Base-by-base conservation (phyloP, 2,888 invertebrate genomes). In the Metacarcinus magister region DNA sequence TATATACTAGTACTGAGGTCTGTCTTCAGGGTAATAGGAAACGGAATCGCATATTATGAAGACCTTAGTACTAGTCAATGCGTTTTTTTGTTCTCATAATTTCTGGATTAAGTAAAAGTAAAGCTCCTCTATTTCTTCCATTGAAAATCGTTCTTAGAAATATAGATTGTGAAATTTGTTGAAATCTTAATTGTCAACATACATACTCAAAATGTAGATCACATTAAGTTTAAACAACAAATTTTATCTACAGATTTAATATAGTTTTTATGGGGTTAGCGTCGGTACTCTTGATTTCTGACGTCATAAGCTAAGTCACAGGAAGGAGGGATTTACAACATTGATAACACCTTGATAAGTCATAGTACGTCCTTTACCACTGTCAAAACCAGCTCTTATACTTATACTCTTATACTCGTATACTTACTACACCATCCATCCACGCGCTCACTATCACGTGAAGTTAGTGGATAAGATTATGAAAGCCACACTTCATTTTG, bases 391-490 rank as follows among this genome's bases (percentile, higher is more conserved):
- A 54, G 16, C 54, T 13, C 54, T 54, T 54, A 8, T 75, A 7
- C n/a, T 28, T 28, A 75, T 2, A 75, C 75, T 39, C n/a, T 39
- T 39, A 39, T 39, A 39, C 75, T 87, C 87, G 39, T 87, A 16
- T 10, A 32, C 32, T 87, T 39, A 2, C 39, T 39, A 39, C 39
- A 39, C 32, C n/a, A 2, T 67, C 87, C 87, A 39, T 87, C 39
- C 39, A 87, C 87, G 87, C 39, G 87, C 87, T 87, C 87, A 39
- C 87, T 39, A 39, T 87, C 39, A 28, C 16, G 87, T 39, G 87
- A 32, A 87, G 87, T 16, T 39, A 75, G 13, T 87, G 87, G 87
- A 87, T 87, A 39, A 39, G 39, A 87, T 87, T 87, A 87, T 87
- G 87, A 87, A 87, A 39, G 87, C 39, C 28, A 32, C 87, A 87